Percentiles rank a stretch among this genome's conserved stretches.
These are phyloP conservation scores for Sphaerophoria rueppellii DNA, from an alignment of 2,888 invertebrate genomes.

Conservation along the genomic window DNA sequence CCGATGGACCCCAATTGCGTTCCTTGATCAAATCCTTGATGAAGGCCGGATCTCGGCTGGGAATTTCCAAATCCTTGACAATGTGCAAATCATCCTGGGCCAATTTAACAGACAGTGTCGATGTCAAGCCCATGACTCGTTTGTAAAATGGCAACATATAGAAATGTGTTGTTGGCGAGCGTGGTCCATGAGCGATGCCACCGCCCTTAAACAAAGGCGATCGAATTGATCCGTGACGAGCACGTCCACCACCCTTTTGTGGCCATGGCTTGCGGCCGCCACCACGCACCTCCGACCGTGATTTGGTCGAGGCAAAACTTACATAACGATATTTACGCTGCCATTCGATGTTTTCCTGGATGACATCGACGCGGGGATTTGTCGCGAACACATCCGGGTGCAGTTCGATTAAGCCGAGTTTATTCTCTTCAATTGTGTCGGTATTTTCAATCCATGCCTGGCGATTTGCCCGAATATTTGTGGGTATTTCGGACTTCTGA, in stretches of 20 bases:
- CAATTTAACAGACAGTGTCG: conserved; percentile 93
- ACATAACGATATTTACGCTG: conserved; percentile 91
- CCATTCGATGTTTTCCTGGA: conserved; percentile 94
- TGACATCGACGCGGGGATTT: conserved; percentile 92
- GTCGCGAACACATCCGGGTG: conserved; percentile 94
- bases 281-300: conserved; percentile 92
- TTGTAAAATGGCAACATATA: conserved; percentile 94
- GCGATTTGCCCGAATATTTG: conserved; percentile 80
- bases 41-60: conserved; percentile 90
- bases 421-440: conserved; percentile 88
- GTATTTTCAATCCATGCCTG: conserved; percentile 95
- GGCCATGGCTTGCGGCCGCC: conserved; percentile 98
- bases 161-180: conserved; percentile 94
- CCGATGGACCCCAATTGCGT: conserved; percentile 98
- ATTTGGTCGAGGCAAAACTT: conserved; percentile 90
- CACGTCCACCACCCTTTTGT: conserved; percentile 95
- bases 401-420: conserved; percentile 92
- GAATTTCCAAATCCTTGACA: conserved; percentile 93
- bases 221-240: conserved; percentile 95
- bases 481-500: conserved; percentile 74
- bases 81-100: conserved; percentile 98
- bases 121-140: conserved; percentile 91
- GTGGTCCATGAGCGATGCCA: conserved; percentile 94
- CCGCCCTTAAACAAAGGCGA: conserved; percentile 94
- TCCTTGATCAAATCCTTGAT: conserved; percentile 90